phyloP scores from a whole-genome alignment of 2,888 invertebrate genomes.

The Timema podura region DNA sequence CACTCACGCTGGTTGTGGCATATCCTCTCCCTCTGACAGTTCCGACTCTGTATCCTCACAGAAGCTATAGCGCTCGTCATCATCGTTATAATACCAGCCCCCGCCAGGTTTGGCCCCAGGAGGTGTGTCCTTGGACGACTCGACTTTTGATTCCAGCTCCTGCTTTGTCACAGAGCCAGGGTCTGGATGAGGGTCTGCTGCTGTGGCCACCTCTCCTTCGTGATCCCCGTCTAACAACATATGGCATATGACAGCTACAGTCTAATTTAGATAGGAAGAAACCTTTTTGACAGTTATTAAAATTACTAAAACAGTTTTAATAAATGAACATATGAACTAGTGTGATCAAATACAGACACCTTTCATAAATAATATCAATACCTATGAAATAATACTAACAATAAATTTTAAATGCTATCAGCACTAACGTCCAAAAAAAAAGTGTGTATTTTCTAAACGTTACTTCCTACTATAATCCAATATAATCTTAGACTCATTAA shows the following conservation, averaged over 20 bases:
- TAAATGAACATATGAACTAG: no score
- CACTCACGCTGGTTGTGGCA: background rate
- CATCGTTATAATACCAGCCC: conserved; percentile 37
- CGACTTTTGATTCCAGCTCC: background rate
- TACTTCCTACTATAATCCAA: no score
- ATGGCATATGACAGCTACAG: background rate
- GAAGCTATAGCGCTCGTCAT: conserved; percentile 37
- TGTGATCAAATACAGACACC: no score
- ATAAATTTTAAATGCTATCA: no score
- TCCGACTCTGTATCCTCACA: conserved; percentile 35
- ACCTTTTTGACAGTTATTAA: no score
- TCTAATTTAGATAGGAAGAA: no score
- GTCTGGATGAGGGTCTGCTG: background rate
- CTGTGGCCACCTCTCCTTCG: conserved; percentile 20
- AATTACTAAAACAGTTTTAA: background rate
- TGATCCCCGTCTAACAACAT: conserved; percentile 25
- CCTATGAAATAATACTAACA: no score
- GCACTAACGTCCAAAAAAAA: no score
- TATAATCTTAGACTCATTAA: no score
- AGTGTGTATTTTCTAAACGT: no score
- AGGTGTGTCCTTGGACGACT: conserved; percentile 3
- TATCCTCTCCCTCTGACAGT: conserved; percentile 13
- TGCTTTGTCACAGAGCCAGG: background rate
- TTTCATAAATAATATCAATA: no score
- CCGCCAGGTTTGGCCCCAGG: conserved; percentile 14